Evolutionary conservation across 2,888 invertebrate species (phyloP).

Genomic region (Dione vanillae): DNA sequence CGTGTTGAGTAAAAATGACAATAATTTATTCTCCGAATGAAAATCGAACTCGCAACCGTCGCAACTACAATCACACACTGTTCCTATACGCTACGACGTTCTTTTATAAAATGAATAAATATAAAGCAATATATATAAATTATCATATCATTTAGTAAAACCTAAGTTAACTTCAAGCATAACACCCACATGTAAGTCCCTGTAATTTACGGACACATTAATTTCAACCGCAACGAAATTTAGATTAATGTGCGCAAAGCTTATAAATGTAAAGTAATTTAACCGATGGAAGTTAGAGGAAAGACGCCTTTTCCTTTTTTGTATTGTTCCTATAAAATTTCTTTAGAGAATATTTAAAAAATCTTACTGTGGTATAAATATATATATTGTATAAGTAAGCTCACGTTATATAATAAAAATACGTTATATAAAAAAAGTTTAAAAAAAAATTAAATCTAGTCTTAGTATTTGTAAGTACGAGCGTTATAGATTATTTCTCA

Average conservation of each 20-base stretch:
- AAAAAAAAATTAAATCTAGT: no score
- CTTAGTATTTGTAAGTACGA: no score
- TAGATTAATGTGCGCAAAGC: constrained; percentile 42
- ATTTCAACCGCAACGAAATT: constrained; percentile 40
- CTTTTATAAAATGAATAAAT: background rate
- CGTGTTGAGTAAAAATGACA: no score
- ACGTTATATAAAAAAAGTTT: no score
- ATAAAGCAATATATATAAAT: constrained; percentile 26
- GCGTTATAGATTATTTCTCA: no score
- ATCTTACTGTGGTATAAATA: no score
- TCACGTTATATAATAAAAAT: no score
- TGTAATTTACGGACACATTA: constrained; percentile 42
- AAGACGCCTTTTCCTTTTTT: background rate
- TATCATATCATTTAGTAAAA: constrained; percentile 37
- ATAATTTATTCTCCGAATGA: no score
- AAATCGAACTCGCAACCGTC: background rate
- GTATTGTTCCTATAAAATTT: background rate
- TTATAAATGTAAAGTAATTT: constrained; percentile 38
- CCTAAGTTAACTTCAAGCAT: constrained; percentile 34
- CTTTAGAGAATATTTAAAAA: no score
- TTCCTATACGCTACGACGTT: no score
- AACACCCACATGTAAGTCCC: constrained; percentile 32
- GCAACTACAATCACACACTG: no score
- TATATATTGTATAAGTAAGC: background rate
- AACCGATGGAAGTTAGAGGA: background rate